Evolutionary conservation across 2,888 invertebrate genomes (phyloP), one percentile per base, ranked within the genome.

Genomic region (Rhorus exstirpatorius): DNA sequence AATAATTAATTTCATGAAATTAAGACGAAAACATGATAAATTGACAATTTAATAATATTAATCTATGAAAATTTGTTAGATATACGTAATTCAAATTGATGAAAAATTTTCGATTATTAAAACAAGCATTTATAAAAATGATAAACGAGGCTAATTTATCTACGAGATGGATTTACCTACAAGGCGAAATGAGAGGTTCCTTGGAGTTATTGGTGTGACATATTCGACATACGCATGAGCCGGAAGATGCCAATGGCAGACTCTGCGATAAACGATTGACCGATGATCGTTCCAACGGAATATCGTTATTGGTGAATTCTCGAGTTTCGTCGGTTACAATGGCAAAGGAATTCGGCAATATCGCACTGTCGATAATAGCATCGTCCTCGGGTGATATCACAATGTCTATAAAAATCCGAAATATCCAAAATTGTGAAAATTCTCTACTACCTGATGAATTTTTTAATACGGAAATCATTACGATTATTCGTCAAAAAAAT

Each of bases 201-300:
- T 92, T 93, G 70, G 90, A 85, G 49, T 93, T 93, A 86, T 92
- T 93, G 35, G 93, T 93, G 87, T 94, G 94, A 93, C 96, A 96
- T 89, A 96, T 96, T 86, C 96, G 94, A 92, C 96, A 96, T 87
- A 95, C 94, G 89, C 94, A 94, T 49, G 95, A 95, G 60, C 94
- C 94, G 86, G 95, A 94, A 87, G 95, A 94, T 46, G 88, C 86
- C 85, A 90, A 49, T 31, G 65, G n/a, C 14, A 71, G 53, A 76
- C 82, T 84, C 86, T 89, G 84, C 80, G 87, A 86, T 31, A 82
- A 60, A 61, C 68, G 24, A 24, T 79, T 71, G 61, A 84, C 86
- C 80, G 86, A 49, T 84, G 87, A 85, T 87, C 17, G 88, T 82
- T 86, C 68, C 24, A 35, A 7, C 60, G 31, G 41, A 53, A 79